Evolutionary conservation across 2,113 vertebrate species (phyloP), one percentile per base, ranked within the genome.

Genomic region (Muscicapa adusta): DNA sequence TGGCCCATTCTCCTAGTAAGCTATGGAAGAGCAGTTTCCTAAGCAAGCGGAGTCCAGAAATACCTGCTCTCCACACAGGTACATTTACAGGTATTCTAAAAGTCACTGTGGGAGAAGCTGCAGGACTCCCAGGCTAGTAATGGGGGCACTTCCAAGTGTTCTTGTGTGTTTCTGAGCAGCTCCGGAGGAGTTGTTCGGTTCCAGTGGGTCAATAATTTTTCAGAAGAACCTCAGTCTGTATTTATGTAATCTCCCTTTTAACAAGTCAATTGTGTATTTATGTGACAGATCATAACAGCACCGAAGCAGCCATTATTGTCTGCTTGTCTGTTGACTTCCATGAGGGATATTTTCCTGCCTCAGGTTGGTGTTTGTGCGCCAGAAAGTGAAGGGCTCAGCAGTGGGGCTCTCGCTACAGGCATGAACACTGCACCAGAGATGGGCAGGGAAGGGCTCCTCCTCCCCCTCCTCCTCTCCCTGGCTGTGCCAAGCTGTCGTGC

Each of bases 231-330:
- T 42, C 23, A 31, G 29, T 54, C 25, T 53, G 6, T 61, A 23
- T 68, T 75, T 31, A 31, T 1, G 1, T 68, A 47, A 26, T 54
- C 54, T 82, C 40, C 34, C 63, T 82, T 82, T 61, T 54, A 82
- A 34, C 47, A 75, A 54, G 42, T 42, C 25, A 28, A 15, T 42
- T 48, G 34, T 68, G 22, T 33, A 47, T 91, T 94, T 88, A 57
- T 61, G 26, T 95, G 89, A 54, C 56, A 71, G 81, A 94, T 81
- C 65, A 31, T 88, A 96, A 56, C 12, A 61, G 76, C 57, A 90
- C 36, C 2, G 1, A 60, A 91, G 81, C 54, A 94, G 34, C 43
- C 2, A 0, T 85, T 70, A 8, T 2, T 73, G 68, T 78, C 65
- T 86, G 47, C 72, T 36, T 56, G n/a, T n/a, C n/a, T n/a, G n/a